phyloP scores from a whole-genome alignment of 2,113 vertebrate genomes.

The Zootoca vivipara region DNA sequence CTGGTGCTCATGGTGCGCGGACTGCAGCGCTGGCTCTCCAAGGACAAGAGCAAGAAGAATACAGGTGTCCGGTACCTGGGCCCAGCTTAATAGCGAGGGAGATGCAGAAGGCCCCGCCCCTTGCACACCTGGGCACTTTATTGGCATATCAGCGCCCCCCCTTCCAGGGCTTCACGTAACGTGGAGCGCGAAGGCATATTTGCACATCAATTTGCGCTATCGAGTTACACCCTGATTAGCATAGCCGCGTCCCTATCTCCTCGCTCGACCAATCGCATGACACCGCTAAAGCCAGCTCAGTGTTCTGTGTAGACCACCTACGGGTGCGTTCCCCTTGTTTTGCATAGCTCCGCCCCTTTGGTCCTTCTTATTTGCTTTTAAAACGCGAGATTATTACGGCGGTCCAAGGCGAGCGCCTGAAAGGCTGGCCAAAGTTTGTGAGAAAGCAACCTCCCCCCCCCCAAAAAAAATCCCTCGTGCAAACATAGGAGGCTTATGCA shows the following conservation, averaged over 20 bases:
- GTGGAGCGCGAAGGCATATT: background rate
- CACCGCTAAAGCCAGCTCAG: background rate
- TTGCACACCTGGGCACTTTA: background rate
- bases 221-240: background rate
- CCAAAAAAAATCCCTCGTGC: background rate
- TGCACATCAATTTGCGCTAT: background rate
- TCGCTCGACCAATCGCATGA: background rate
- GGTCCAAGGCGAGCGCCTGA: too few species aligned
- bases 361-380: background rate
- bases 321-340: background rate
- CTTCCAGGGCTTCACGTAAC: background rate
- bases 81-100: background rate
- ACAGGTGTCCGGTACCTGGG: background rate
- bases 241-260: background rate
- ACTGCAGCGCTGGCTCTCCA: too few species aligned
- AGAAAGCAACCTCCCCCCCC: too few species aligned
- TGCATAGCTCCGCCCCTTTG: background rate
- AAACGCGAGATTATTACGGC: background rate
- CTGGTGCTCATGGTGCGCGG: background rate
- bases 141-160: background rate
- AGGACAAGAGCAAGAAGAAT: background rate
- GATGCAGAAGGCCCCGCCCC: background rate
- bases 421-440: background rate
- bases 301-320: too few species aligned
- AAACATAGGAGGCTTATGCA: background rate